Evolutionary conservation across 2,797 vertebrate genomes (phyloP), one percentile per base, ranked within the genome.

Genomic region (Rachycentron canadum): DNA sequence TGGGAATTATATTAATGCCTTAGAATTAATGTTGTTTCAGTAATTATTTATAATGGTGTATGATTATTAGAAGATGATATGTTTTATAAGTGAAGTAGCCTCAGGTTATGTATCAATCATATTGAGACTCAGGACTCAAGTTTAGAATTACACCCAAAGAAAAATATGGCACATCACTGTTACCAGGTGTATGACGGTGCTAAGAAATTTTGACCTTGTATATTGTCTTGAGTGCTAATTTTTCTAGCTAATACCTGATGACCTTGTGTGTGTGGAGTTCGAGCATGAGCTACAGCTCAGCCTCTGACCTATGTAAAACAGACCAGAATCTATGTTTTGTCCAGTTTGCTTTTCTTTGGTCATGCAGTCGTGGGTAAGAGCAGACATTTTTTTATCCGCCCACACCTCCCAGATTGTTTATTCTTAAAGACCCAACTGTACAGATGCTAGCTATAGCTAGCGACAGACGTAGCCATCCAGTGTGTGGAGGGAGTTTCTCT

Each of bases 21-120:
- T 41, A 63, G 65, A 61, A 55, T 71, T 36, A 32, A 63, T 47
- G 41, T 63, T n/a, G n/a, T n/a, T n/a, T n/a, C n/a, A 19, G 8
- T 66, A 60, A 69, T 71, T 70, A 82, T 76, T 68, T 70, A 70
- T 76, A 68, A 73, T 53, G 47, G 12, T 82, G 60, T 60, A 43
- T 79, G 56, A 47, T 69, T 81, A 67, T 65, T 50, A 57, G 56
- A 71, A 38, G 65, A 59, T 47, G 52, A 69, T 56, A 69, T 49
- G 23, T 26, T 62, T 28, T 38, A 73, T 50, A 36, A 58, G 49
- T 69, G 69, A 67, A 23, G 49, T 38, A 68, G 56, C 75, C 63
- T 25, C 25, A 70, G 71, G 75, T 72, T 32, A 57, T 41, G 16
- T 19, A 19, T 45, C 17, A 21, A 17, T 45, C 5, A 32, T 32